Evolutionary conservation across 2,113 vertebrate genomes (phyloP).

Genomic region (Tachysurus fulvidraco): DNA sequence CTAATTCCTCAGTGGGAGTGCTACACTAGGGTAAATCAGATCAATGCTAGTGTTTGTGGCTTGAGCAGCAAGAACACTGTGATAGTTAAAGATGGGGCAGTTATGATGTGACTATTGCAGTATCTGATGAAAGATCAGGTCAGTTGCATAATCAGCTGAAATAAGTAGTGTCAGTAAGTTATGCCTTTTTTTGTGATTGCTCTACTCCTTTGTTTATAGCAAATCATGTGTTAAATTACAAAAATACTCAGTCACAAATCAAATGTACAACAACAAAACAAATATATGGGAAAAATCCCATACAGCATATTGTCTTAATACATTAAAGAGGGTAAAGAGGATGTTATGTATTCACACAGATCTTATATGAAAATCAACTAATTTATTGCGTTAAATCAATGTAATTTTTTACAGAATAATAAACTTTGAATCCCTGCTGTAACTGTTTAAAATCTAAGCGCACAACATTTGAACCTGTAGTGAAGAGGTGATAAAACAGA

Average conservation of each 20-base stretch:
- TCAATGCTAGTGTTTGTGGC: slow-evolving; percentile 7
- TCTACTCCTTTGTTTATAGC: neutral
- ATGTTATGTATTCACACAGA: neutral
- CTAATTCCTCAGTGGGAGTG: slow-evolving; percentile 41
- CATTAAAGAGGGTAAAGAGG: neutral
- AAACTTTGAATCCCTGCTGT: neutral
- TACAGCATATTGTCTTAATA: neutral
- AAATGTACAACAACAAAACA: neutral
- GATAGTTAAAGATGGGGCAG: neutral
- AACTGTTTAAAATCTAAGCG: neutral
- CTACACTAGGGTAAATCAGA: slow-evolving; percentile 33
- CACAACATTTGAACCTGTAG: slow-evolving; percentile 3
- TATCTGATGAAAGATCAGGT: neutral
- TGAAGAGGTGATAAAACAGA: slow-evolving; percentile 19
- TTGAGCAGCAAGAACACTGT: neutral
- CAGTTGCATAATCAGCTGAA: slow-evolving; percentile 3
- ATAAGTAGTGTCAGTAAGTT: neutral
- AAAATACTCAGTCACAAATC: neutral
- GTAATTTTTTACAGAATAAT: neutral
- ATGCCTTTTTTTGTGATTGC: neutral
- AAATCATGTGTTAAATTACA: neutral
- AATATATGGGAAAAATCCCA: neutral
- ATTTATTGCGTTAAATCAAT: neutral
- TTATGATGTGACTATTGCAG: neutral
- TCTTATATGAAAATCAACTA: neutral